Evolutionary conservation across 2,888 invertebrate species (phyloP), one percentile per base, ranked within the genome.

Genomic region (Morpho helenor): DNA sequence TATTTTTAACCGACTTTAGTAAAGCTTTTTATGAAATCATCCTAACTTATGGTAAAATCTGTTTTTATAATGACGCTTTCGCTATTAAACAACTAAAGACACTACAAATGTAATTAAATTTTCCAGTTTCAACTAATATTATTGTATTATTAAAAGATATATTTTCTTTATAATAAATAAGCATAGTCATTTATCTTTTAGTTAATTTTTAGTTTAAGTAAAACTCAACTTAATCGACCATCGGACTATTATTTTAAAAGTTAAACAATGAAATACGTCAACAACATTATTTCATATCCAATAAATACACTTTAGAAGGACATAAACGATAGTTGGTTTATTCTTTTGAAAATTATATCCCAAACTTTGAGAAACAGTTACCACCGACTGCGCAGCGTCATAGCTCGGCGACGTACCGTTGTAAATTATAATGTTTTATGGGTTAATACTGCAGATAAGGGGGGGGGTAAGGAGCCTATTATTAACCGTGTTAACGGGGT

Each of bases 391-490:
- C 76, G 77, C 72, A 73, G 74, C 87, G 80, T 88, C 87, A 87
- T 77, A 81, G 79, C 80, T 72, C 83, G 51, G 43, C 51, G 51
- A 51, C 51, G 84, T 80, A 75, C 68, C 77, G 85, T 74, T 80
- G 84, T 89, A 90, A 89, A 90, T 90, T 89, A 89, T 86, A 85
- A 89, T 90, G 89, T 87, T 90, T 90, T 89, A 90, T 89, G 88
- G 89, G 86, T 89, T 90, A 88, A 90, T 90, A 89, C 87, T 79
- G 84, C 78, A 90, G 89, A 90, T 90, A 89, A 90, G 88, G 84
- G 80, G 80, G 80, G 75, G 82, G 82, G 84, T 82, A 84, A 85
- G 87, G 80, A 82, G 84, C 84, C 84, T 87, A 85, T 89, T 89
- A 87, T 87, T 85, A 87, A 85, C 82, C 77, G 80, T 79, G 86